Evolutionary conservation across 2,113 vertebrate species (phyloP).

Genomic region (Sisor rabdophorus): DNA sequence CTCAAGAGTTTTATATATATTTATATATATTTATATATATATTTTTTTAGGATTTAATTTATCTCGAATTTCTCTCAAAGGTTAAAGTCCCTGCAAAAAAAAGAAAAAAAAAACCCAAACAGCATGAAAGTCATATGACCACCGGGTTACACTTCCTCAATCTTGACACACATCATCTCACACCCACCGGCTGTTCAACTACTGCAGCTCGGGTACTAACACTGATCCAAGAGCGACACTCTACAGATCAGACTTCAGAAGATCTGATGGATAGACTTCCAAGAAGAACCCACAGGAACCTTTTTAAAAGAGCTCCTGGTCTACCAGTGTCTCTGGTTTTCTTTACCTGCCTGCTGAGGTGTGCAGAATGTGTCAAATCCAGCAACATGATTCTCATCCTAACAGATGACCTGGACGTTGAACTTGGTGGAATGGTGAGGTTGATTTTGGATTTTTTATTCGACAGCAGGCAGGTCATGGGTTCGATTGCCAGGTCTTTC

Average conservation of each 20-base stretch:
- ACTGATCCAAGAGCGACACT: neutral
- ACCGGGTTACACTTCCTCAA: conserved; percentile 39
- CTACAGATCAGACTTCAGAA: neutral
- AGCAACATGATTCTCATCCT: conserved; percentile 74
- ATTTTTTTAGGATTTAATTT: too few species aligned
- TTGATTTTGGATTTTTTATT: neutral
- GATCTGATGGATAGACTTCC: conserved; percentile 54
- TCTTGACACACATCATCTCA: conserved; percentile 32
- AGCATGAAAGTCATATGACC: conserved; percentile 54
- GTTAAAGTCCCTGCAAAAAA: conserved; percentile 43
- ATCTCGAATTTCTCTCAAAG: neutral
- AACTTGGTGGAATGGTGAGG: conserved; percentile 75
- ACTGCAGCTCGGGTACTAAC: neutral
- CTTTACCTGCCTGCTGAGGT: conserved; percentile 65
- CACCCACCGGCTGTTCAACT: conserved; percentile 9
- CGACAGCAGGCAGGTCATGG: too few species aligned
- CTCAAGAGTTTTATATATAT: too few species aligned
- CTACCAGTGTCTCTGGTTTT: conserved; percentile 38
- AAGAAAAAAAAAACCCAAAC: too few species aligned
- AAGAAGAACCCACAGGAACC: neutral
- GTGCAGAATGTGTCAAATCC: conserved; percentile 39
- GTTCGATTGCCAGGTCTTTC: too few species aligned
- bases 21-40: too few species aligned
- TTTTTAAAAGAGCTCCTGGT: neutral
- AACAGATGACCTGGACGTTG: conserved; percentile 74